Conservation (phyloP, 2,888 invertebrate species). For the Caenorhabditis wallacei region DNA sequence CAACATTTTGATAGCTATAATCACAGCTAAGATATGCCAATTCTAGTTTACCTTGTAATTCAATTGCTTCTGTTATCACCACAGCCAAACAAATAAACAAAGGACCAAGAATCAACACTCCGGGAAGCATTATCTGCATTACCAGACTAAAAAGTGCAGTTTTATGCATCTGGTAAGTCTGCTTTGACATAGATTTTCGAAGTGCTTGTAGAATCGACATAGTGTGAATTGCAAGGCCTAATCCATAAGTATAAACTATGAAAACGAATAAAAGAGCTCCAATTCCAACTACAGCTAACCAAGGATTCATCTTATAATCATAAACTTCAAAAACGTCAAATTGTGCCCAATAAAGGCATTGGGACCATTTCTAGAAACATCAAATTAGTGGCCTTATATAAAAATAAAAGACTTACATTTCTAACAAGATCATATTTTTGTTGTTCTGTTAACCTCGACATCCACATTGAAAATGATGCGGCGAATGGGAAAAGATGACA, state of each 20-base stretch:
- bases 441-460: not conserved
- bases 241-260: not conserved
- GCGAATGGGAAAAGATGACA: constrained; percentile 16
- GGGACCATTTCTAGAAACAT: constrained; percentile 18
- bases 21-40: too few relatives aligned
- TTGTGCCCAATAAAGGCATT: constrained; percentile 21
- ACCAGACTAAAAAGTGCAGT: constrained; percentile 26
- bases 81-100: constrained; percentile 8
- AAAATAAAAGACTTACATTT: too few relatives aligned
- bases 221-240: not conserved
- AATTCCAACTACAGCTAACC: constrained; percentile 30
- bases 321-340: constrained; percentile 31
- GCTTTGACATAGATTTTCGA: constrained; percentile 16
- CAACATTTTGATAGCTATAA: too few relatives aligned
- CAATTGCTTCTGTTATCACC: constrained; percentile 4
- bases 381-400: not conserved
- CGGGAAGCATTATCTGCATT: constrained; percentile 18
- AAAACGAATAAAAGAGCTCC: constrained; percentile 18
- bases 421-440: constrained; percentile 13
- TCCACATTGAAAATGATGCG: constrained; percentile 1
- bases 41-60: constrained; percentile 13
- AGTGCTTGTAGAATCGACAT: constrained; percentile 7
- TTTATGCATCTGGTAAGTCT: constrained; percentile 34
- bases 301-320: constrained; percentile 39
- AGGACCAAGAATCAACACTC: constrained; percentile 9